A percentile compares a stretch with the other conserved stretches of the same genome.
Conservation (phyloP, 2,888 invertebrate species). For the Leptodirus hochenwartii region DNA sequence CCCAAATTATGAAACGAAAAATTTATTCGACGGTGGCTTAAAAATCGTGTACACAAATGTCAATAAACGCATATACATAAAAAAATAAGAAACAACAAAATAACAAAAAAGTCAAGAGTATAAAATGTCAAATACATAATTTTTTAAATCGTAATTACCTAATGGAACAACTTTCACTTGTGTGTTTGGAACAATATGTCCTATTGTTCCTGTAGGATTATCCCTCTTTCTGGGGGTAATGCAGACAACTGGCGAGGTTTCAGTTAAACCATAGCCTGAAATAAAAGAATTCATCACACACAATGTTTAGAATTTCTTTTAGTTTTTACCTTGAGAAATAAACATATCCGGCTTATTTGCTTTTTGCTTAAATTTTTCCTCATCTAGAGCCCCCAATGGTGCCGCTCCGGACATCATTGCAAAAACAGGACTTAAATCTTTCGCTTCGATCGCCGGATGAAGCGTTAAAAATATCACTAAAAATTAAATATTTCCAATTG, state of each 20-base stretch:
- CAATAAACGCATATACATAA: too few species aligned
- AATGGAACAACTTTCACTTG: background rate
- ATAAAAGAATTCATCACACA: too few species aligned
- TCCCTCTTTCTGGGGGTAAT: background rate
- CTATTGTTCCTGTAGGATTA: background rate
- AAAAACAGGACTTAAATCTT: constrained; percentile 36
- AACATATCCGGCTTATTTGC: constrained; percentile 18
- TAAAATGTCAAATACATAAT: too few species aligned
- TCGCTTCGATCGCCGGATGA: constrained; percentile 36
- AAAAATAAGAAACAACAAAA: too few species aligned
- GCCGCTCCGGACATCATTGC: constrained; percentile 47
- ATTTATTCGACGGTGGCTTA: too few species aligned
- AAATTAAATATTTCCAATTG: too few species aligned
- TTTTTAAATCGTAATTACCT: background rate
- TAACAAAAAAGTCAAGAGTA: too few species aligned
- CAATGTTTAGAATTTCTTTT: constrained; percentile 13
- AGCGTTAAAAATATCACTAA: constrained; percentile 50
- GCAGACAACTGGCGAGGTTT: constrained; percentile 35
- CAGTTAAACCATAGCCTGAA: constrained; percentile 54
- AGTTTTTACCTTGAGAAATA: constrained; percentile 23
- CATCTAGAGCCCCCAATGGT: constrained; percentile 40
- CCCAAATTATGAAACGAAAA: too few species aligned
- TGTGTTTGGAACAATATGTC: background rate
- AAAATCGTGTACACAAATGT: too few species aligned
- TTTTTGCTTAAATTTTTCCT: constrained; percentile 32